Percentiles rank a stretch among this genome's conserved stretches.
These are phyloP conservation scores for Corythoichthys intestinalis DNA, from an alignment of 2,113 vertebrate species.

Conservation along the genomic window DNA sequence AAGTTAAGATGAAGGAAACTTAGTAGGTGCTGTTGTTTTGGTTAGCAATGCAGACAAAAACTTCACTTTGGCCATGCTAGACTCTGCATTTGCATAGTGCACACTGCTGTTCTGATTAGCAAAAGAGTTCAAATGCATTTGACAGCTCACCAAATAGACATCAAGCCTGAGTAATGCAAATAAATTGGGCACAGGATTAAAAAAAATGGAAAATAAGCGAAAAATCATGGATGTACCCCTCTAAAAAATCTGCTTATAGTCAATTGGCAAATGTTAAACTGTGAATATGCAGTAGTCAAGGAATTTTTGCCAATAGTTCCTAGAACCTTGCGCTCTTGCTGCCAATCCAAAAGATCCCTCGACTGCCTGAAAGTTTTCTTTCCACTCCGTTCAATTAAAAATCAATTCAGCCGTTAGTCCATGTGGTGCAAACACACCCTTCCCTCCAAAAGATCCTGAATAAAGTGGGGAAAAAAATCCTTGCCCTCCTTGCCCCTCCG, in stretches of 20 bases:
- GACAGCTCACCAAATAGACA: not conserved
- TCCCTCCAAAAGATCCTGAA: not conserved
- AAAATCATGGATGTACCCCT: no score
- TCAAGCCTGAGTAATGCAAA: no score
- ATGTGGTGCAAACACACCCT: not conserved
- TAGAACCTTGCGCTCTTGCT: not conserved
- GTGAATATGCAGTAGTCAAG: not conserved
- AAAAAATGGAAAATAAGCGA: no score
- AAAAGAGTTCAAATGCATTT: not conserved
- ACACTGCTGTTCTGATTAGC: not conserved
- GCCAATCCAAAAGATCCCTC: not conserved
- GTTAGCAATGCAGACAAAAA: not conserved
- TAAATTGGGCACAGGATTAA: no score
- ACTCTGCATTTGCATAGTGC: not conserved
- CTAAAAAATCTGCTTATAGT: no score
- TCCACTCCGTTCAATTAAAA: not conserved
- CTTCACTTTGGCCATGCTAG: no score
- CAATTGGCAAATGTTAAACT: no score
- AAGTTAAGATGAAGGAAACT: not conserved
- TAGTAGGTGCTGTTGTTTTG: not conserved
- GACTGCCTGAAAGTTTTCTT: not conserved
- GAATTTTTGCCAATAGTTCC: not conserved
- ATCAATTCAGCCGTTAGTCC: not conserved
- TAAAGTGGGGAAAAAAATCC: not conserved
- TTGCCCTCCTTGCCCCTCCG: constrained; percentile 16